These are phyloP conservation scores for Eulemur macaco DNA, from an alignment of 2,113 vertebrate species.

Conservation along the genomic window DNA sequence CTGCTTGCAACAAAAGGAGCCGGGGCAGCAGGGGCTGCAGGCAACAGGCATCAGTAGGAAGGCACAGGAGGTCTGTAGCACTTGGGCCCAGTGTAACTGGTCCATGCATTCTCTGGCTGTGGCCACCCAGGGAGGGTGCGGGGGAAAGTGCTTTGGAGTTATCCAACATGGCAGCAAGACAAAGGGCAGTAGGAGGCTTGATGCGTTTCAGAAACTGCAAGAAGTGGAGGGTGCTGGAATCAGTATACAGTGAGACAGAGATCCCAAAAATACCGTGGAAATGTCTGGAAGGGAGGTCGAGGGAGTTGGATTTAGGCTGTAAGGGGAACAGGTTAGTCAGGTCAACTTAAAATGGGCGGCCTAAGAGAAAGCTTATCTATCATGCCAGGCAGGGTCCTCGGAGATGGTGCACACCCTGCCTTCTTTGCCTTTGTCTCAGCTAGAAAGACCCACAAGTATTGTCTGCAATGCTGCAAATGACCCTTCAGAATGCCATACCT, in stretches of 20 bases:
- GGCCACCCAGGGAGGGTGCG: neutral
- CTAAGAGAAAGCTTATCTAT: neutral
- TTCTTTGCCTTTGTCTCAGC: neutral
- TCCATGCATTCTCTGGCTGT: neutral
- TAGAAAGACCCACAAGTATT: neutral
- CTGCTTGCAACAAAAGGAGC: neutral
- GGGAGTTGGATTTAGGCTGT: neutral
- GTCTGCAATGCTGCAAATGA: neutral
- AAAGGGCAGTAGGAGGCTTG: neutral
- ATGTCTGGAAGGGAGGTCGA: neutral
- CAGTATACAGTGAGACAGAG: neutral
- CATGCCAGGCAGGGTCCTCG: accelerated
- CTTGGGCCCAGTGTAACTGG: no score
- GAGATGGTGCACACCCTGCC: no score
- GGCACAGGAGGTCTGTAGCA: neutral
- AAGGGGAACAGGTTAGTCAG: neutral
- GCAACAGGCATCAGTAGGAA: neutral
- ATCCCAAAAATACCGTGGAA: neutral
- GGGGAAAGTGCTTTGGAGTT: neutral
- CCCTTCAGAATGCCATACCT: constrained; percentile 81
- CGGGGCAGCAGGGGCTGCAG: neutral
- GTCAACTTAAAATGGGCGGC: neutral
- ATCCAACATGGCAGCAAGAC: neutral
- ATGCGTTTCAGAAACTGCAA: neutral
- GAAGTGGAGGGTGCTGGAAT: neutral